Percentiles rank a stretch among this genome's conserved stretches.
These are phyloP conservation scores for Scaptomyza polygonia DNA, from an alignment of 2,888 invertebrate species.

Conservation along the genomic window DNA sequence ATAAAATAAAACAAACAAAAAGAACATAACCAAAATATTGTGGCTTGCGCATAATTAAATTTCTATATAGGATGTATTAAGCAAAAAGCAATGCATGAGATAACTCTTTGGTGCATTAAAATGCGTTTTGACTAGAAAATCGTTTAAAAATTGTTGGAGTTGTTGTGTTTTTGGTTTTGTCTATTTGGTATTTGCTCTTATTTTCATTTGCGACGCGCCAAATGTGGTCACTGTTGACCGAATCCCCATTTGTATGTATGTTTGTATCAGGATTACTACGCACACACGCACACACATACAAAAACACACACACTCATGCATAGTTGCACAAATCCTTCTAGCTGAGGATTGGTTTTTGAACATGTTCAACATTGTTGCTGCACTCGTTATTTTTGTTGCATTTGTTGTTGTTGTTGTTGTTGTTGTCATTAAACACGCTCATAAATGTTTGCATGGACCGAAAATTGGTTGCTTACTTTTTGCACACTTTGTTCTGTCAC, in stretches of 20 bases:
- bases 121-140: constrained; percentile 75
- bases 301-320: constrained; percentile 8
- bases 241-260: constrained; percentile 40
- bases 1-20: constrained; percentile 1
- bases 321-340: constrained; percentile 36
- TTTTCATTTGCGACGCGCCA: constrained; percentile 54
- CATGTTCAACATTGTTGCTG: constrained; percentile 60
- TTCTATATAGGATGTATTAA: constrained; percentile 19
- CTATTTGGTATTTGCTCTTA: constrained; percentile 45
- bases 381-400: constrained; percentile 29
- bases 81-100: constrained; percentile 14
- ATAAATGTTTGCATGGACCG: constrained; percentile 42
- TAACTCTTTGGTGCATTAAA: constrained; percentile 39
- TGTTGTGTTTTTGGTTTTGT: constrained; percentile 35
- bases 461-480: constrained; percentile 67
- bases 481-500: constrained; percentile 66
- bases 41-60: constrained; percentile 58
- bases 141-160: constrained; percentile 67
- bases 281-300: constrained; percentile 5
- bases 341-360: constrained; percentile 67
- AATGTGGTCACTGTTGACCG: constrained; percentile 50
- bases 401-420: constrained; percentile 28
- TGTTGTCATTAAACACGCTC: constrained; percentile 53
- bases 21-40: constrained; percentile 22
- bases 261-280: constrained; percentile 41